Evolutionary conservation across 2,113 vertebrate genomes (phyloP).

Genomic region (Peromyscus maniculatus): DNA sequence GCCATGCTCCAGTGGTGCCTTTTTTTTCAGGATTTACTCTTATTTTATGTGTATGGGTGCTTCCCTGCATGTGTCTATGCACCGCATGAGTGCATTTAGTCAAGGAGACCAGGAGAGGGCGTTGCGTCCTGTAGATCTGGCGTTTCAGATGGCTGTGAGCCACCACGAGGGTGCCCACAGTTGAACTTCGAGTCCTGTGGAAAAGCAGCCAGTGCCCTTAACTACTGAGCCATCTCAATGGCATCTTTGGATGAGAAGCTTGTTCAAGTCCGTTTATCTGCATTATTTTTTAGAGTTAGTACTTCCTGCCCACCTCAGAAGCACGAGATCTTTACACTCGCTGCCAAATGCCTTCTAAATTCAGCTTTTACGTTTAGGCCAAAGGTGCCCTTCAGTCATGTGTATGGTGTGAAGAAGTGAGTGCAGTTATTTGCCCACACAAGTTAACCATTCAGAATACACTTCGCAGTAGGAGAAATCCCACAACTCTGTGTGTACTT

Average conservation of each 20-base stretch:
- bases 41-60: neutral
- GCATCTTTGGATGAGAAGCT: neutral
- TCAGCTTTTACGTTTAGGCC: neutral
- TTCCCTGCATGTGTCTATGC: neutral
- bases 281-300: neutral
- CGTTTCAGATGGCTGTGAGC: neutral
- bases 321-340: neutral
- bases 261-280: neutral
- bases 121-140: neutral
- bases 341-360: neutral
- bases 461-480: neutral
- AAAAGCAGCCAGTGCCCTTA: neutral
- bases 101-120: neutral
- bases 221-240: neutral
- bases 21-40: neutral
- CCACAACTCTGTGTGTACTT: neutral
- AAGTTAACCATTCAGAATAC: slow-evolving; percentile 1
- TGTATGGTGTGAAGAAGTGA: neutral
- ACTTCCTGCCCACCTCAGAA: neutral
- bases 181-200: neutral
- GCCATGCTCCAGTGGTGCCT: neutral
- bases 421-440: neutral
- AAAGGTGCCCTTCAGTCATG: neutral
- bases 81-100: too few species aligned
- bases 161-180: neutral